A percentile compares a stretch with the other conserved stretches of the same genome.
Evolutionary conservation across 2,113 vertebrate genomes (phyloP).

Genomic region (Narcine bancroftii): DNA sequence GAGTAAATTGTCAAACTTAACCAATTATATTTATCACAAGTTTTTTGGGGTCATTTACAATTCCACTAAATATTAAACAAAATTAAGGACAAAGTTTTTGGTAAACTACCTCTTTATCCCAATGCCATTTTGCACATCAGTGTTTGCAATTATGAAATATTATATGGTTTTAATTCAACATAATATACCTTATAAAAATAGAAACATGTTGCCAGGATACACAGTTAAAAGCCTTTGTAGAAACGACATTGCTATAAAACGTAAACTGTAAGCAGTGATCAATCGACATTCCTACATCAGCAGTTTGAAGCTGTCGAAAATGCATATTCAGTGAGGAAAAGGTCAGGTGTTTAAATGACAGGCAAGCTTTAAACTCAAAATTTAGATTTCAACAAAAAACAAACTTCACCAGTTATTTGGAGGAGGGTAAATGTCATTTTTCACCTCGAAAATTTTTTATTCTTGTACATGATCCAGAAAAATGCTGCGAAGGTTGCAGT

Average conservation of each 20-base stretch:
- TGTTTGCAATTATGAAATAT: conserved; percentile 33
- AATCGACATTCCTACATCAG: conserved; percentile 6
- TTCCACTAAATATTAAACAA: not conserved
- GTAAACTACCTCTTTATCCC: conserved; percentile 26
- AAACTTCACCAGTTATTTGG: not conserved
- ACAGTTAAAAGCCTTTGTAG: not conserved
- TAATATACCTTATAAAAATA: conserved; percentile 33
- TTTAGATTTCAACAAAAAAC: conserved; percentile 5
- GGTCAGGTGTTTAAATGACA: not conserved
- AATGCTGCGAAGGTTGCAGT: not conserved
- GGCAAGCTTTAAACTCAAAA: not conserved
- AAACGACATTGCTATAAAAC: not conserved
- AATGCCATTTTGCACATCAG: not conserved
- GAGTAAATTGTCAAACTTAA: not conserved
- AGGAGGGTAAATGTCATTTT: not conserved
- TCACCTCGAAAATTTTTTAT: not conserved
- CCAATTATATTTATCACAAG: not conserved
- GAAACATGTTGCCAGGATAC: conserved; percentile 36
- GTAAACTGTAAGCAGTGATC: conserved; percentile 22
- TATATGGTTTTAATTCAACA: conserved; percentile 29
- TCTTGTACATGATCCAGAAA: not conserved
- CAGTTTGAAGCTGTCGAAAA: conserved; percentile 26
- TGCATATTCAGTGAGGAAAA: conserved; percentile 8
- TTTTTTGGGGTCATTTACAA: conserved; percentile 1
- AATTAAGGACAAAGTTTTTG: not conserved